phyloP scores from a whole-genome alignment of 2,113 vertebrate genomes.

The Sclerurus mexicanus region DNA sequence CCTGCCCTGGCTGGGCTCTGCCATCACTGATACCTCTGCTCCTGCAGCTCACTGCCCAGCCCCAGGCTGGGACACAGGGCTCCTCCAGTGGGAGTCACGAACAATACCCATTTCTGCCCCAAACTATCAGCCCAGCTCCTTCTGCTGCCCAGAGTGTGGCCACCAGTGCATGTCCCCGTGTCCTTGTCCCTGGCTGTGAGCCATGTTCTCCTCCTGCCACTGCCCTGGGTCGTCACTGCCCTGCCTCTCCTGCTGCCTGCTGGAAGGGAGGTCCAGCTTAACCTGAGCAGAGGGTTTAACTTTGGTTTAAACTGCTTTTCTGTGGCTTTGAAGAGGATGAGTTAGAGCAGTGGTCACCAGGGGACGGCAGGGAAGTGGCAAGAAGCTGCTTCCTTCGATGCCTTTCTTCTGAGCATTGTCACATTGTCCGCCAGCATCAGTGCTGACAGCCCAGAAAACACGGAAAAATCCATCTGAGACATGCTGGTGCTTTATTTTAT shows the following conservation, averaged over 20 bases:
- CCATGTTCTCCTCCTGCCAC: background rate
- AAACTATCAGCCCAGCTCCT: background rate
- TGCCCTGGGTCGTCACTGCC: background rate
- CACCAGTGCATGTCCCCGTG: accelerated
- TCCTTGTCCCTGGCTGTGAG: background rate
- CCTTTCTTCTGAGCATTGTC: background rate
- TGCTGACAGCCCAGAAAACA: accelerated
- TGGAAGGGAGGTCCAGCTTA: background rate
- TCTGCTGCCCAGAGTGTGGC: accelerated
- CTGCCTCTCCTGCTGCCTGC: background rate
- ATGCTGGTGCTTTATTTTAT: background rate
- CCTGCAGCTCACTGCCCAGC: background rate
- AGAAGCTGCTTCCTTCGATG: background rate
- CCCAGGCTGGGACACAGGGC: background rate
- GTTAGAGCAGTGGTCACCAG: accelerated
- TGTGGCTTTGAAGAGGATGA: background rate
- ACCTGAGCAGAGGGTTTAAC: background rate
- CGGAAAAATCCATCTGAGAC: background rate
- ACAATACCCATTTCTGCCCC: background rate
- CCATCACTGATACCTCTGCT: background rate
- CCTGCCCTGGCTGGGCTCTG: background rate
- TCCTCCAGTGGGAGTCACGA: background rate
- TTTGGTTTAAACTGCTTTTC: background rate
- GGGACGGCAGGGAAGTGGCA: background rate
- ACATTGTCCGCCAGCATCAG: accelerated